phyloP scores from a whole-genome alignment of 1,140 invertebrate genomes.

The Drosophila parabipectinata region DNA sequence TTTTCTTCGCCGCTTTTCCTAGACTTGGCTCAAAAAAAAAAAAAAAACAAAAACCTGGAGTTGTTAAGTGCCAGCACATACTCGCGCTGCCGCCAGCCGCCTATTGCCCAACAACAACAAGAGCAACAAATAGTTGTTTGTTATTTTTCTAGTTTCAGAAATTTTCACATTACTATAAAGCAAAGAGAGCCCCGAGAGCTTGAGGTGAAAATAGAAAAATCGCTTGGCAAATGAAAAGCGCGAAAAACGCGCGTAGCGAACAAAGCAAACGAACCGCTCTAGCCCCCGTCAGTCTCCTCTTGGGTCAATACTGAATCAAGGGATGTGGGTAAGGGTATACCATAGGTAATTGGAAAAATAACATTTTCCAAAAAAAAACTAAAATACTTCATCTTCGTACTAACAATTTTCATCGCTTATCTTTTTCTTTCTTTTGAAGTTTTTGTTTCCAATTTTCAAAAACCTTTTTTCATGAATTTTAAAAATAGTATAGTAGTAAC shows the following conservation, averaged over 20 bases:
- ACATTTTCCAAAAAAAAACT: not conserved
- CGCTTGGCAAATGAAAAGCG: slow-evolving; percentile 78
- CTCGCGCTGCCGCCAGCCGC: slow-evolving; percentile 25
- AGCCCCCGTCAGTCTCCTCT: slow-evolving; percentile 5
- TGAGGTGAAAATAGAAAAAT: slow-evolving; percentile 76
- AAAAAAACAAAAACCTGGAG: slow-evolving; percentile 8
- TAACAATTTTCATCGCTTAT: too few species aligned
- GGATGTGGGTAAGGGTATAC: slow-evolving; percentile 17
- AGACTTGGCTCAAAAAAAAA: slow-evolving; percentile 10
- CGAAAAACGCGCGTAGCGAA: slow-evolving; percentile 74
- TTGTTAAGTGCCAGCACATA: slow-evolving; percentile 75
- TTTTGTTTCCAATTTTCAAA: too few species aligned
- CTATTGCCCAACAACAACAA: slow-evolving; percentile 10
- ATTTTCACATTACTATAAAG: slow-evolving; percentile 79
- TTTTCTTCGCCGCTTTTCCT: slow-evolving; percentile 62
- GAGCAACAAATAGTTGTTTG: slow-evolving; percentile 48
- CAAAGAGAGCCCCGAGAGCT: slow-evolving; percentile 52
- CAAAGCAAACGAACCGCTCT: slow-evolving; percentile 63
- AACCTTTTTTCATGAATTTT: too few species aligned
- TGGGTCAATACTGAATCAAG: not conserved
- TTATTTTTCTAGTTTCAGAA: slow-evolving; percentile 75
- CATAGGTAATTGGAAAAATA: slow-evolving; percentile 12
- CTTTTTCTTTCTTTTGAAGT: too few species aligned
- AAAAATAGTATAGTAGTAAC: too few species aligned
- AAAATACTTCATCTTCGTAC: too few species aligned